A percentile compares a stretch with the other conserved stretches of the same genome.
phyloP scores from a whole-genome alignment of 1,140 invertebrate species.

The Cepaea nemoralis region DNA sequence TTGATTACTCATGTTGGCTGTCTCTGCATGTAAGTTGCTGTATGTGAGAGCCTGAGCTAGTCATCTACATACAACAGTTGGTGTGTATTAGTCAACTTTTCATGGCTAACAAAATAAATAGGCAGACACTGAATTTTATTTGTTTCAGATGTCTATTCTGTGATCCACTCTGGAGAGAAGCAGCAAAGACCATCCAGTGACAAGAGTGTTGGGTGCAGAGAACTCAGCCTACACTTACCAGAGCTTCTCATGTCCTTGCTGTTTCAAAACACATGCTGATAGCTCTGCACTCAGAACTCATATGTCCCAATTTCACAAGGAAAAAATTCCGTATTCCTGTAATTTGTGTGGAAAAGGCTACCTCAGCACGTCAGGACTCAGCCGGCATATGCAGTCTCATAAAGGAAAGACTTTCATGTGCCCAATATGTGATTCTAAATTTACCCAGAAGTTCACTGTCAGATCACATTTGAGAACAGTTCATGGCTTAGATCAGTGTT shows the following conservation, averaged over 20 bases:
- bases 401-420: conserved; percentile 33
- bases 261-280: neutral
- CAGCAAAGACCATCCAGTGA: neutral
- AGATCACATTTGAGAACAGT: conserved; percentile 24
- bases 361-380: conserved; percentile 7
- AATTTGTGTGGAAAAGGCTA: conserved; percentile 29
- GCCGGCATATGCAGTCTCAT: conserved; percentile 22
- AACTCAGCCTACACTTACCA: neutral
- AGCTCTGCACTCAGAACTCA: neutral
- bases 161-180: neutral
- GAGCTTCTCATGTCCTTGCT: conserved; percentile 4
- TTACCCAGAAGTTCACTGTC: conserved; percentile 33
- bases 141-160: neutral
- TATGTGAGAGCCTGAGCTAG: too few relatives aligned
- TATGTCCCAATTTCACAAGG: conserved; percentile 9
- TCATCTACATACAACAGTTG: neutral
- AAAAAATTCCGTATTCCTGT: conserved; percentile 13
- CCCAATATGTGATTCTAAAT: conserved; percentile 30
- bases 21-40: too few relatives aligned
- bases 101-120: neutral
- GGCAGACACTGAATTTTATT: conserved; percentile 11
- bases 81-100: neutral
- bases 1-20: too few relatives aligned
- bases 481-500: conserved; percentile 17
- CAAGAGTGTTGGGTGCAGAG: neutral